A percentile compares a stretch with the other conserved stretches of the same genome.
These are phyloP conservation scores for Glaucidium brasilianum DNA, from an alignment of 2,113 vertebrate genomes.

Conservation along the genomic window DNA sequence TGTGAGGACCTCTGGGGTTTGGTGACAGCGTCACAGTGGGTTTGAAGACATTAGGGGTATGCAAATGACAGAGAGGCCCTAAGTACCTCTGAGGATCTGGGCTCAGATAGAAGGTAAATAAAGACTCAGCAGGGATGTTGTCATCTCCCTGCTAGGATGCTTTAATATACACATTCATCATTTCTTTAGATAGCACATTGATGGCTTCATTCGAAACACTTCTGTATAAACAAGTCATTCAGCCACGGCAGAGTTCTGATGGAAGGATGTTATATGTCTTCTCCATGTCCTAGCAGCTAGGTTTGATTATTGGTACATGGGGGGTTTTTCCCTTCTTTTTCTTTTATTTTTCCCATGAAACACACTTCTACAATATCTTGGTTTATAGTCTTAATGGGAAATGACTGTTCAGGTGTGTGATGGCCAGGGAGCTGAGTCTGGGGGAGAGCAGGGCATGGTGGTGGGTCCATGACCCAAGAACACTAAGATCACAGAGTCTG, in stretches of 20 bases:
- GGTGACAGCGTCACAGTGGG: background rate
- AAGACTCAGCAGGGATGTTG: slow-evolving; percentile 33
- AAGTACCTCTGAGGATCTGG: background rate
- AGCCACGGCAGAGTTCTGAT: background rate
- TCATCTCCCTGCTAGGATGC: slow-evolving; percentile 20
- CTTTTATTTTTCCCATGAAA: background rate
- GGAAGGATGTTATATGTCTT: background rate
- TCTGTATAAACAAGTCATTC: slow-evolving; percentile 17
- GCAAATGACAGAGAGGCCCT: slow-evolving; percentile 24
- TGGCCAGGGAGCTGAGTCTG: background rate
- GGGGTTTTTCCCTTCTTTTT: background rate
- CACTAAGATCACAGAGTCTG: background rate
- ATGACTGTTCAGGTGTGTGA: background rate
- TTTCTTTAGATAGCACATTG: slow-evolving; percentile 8
- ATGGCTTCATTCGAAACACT: slow-evolving; percentile 44
- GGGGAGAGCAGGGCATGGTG: background rate
- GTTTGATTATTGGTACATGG: background rate
- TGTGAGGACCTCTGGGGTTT: background rate
- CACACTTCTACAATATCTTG: background rate
- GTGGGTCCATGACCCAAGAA: background rate
- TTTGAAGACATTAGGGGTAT: background rate
- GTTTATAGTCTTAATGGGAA: background rate
- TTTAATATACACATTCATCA: slow-evolving; percentile 38
- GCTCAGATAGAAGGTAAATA: slow-evolving; percentile 17
- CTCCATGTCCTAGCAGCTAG: background rate